A percentile compares a stretch with the other conserved stretches of the same genome.
Evolutionary conservation across 2,113 vertebrate species (phyloP).

Genomic region (Jacana jacana): DNA sequence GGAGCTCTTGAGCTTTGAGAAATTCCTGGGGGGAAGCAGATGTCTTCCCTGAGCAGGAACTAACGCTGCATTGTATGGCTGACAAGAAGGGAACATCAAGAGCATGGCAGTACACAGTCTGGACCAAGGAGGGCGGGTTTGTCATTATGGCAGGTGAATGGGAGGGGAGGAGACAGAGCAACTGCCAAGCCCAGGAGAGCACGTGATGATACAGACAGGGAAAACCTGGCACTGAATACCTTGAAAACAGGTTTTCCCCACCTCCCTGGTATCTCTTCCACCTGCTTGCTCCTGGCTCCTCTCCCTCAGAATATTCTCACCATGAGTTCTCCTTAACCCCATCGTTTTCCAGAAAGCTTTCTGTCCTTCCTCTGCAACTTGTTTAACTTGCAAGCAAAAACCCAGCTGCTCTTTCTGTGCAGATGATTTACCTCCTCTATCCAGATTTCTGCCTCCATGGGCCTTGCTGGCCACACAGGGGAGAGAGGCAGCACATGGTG

Average conservation of each 20-base stretch:
- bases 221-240: not conserved
- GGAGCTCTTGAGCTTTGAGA: not conserved
- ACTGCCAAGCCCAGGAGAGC: not conserved
- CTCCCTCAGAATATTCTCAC: not conserved
- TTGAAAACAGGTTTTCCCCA: accelerated
- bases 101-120: accelerated
- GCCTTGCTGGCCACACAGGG: accelerated
- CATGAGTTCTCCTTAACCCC: not conserved
- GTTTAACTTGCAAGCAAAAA: not conserved
- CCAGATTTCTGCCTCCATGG: no score
- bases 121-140: not conserved
- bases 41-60: not conserved
- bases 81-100: not conserved
- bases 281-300: not conserved
- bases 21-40: not conserved
- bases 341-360: not conserved
- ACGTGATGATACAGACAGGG: accelerated
- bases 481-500: accelerated
- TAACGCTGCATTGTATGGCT: not conserved
- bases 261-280: not conserved
- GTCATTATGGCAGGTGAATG: not conserved
- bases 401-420: not conserved
- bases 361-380: not conserved
- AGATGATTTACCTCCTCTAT: no score
- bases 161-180: not conserved